phyloP scores from a whole-genome alignment of 1,140 invertebrate species.

The Drosophila ananassae region DNA sequence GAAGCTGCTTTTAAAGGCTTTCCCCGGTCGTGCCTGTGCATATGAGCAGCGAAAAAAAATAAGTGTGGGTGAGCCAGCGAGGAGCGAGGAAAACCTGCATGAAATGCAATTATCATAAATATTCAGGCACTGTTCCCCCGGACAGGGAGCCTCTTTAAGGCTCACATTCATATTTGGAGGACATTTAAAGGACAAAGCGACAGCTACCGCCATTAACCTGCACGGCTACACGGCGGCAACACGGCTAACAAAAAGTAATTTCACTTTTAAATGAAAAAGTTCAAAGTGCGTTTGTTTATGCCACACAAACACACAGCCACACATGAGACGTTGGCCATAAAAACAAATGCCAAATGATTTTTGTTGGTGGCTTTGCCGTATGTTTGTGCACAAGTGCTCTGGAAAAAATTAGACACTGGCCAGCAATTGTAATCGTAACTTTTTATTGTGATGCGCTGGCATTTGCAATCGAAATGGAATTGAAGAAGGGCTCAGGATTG shows the following conservation, averaged over 20 bases:
- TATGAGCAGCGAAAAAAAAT: constrained; percentile 31
- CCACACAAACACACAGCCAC: constrained; percentile 22
- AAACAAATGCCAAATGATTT: constrained; percentile 77
- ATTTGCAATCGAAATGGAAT: constrained; percentile 45
- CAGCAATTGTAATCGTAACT: constrained; percentile 72
- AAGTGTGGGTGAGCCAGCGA: neutral
- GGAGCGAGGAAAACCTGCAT: constrained; percentile 55
- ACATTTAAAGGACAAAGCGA: constrained; percentile 71
- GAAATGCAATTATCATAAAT: constrained; percentile 81
- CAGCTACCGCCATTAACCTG: constrained; percentile 60
- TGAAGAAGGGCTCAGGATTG: constrained; percentile 12
- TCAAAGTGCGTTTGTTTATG: constrained; percentile 75
- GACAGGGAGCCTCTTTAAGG: constrained; percentile 13
- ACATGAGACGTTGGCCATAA: constrained; percentile 64
- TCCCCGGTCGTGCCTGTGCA: constrained; percentile 47
- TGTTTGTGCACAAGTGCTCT: constrained; percentile 17
- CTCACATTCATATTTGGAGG: constrained; percentile 62
- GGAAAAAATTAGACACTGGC: constrained; percentile 64
- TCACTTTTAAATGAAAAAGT: constrained; percentile 81
- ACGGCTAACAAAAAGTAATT: constrained; percentile 70
- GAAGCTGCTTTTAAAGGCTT: constrained; percentile 75
- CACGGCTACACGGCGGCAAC: constrained; percentile 8
- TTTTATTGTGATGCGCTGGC: constrained; percentile 64
- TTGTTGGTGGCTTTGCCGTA: constrained; percentile 39
- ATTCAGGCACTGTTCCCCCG: constrained; percentile 55